Evolutionary conservation across 2,797 vertebrate species (phyloP), one percentile per base, ranked within the genome.

Genomic region (Sebastes dallii): DNA sequence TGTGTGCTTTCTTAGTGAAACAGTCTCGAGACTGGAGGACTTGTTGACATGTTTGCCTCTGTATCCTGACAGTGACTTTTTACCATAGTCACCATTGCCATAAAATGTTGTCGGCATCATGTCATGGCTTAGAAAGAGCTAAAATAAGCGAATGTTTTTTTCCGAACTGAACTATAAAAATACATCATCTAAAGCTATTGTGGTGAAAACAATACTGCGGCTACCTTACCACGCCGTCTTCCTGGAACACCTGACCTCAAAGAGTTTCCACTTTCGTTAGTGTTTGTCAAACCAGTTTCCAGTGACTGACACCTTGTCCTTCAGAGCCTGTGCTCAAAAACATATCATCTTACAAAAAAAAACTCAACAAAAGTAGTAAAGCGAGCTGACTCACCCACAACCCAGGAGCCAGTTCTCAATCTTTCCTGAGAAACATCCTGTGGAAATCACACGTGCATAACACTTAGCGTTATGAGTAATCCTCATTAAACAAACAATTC

Each of bases 321-420:
- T 78, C 3, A 74, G 64, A 65, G 65, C 29, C 27, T 66, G 34
- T 4, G 32, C 65, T 78, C 3, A 22, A 84, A 70, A 79, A 79
- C 36, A 74, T 22, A 66, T 71, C 24, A 70, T 52, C 52, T 71
- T 29, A 66, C 39, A 62, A 72, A 42, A 62, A 72, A 36, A 66
- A 66, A 68, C 46, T 2, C 18, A 52, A 52, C 46, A 80, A 67
- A 55, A 56, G 42, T 6, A 36, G 54, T 71, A 66, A 79, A 54
- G 72, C 20, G 71, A 58, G 52, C 3, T 75, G 3, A 94, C 97
- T 97, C 90, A 98, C 98, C 97, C 95, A 61, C 97, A 97, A 20
- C 93, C 86, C 72, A 94, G 94, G 50, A 98, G 96, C 97, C 97
- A 98, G 84, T 83, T 95, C 92, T 96, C 95, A 78, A 98, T 97